Percentiles rank a stretch among this genome's conserved stretches.
phyloP scores from a whole-genome alignment of 2,888 invertebrate genomes.

The Habroteleia sp. region DNA sequence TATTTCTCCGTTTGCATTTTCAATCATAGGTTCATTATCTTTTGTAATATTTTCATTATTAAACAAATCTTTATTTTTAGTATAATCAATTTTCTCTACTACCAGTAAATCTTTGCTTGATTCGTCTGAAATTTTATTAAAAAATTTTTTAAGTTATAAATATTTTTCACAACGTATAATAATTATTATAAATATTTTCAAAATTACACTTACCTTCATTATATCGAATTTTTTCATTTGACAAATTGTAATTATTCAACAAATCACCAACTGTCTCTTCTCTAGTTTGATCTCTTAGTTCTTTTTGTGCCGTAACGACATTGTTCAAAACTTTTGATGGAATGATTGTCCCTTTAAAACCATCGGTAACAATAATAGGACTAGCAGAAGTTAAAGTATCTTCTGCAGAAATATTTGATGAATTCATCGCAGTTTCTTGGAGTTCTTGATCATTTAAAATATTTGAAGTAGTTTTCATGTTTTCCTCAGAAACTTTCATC shows the following conservation, averaged over 20 bases:
- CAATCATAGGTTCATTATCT: constrained; percentile 31
- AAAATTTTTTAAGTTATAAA: no score
- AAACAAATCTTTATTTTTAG: constrained; percentile 14
- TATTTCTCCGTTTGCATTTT: constrained; percentile 6
- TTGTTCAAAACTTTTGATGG: no score
- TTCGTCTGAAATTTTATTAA: constrained; percentile 22
- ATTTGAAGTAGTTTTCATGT: no score
- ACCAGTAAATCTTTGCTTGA: constrained; percentile 55
- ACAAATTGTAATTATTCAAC: constrained; percentile 74
- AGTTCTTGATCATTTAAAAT: no score
- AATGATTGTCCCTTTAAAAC: no score
- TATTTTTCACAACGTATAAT: not conserved
- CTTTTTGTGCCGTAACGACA: no score
- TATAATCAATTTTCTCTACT: constrained; percentile 51
- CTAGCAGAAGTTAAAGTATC: no score
- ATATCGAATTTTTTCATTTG: constrained; percentile 67
- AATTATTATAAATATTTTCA: not conserved
- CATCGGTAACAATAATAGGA: no score
- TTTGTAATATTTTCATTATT: constrained; percentile 38
- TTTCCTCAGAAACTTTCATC: no score
- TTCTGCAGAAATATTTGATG: no score
- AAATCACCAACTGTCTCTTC: constrained; percentile 71
- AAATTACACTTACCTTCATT: constrained; percentile 64
- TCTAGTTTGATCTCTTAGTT: no score
- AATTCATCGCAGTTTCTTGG: no score